Percentiles rank a stretch among this genome's conserved stretches.
Evolutionary conservation across 1,140 invertebrate species (phyloP).

Genomic region (Drosophila tsacasi): DNA sequence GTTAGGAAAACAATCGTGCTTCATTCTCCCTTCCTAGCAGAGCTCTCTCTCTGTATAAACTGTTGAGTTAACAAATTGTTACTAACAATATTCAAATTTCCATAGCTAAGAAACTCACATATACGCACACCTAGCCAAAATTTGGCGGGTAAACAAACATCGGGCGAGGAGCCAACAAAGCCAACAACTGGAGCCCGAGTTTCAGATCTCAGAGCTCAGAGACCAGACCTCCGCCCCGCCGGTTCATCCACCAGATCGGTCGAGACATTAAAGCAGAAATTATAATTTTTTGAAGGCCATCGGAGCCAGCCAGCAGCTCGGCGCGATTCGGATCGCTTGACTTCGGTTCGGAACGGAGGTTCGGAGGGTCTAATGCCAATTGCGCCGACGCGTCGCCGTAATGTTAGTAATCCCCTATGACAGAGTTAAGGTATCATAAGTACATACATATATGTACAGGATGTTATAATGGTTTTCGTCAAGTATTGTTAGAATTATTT

Average conservation of each 20-base stretch:
- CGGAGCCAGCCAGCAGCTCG: slow-evolving; percentile 33
- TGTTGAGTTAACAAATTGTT: slow-evolving; percentile 70
- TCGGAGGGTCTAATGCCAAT: slow-evolving; percentile 65
- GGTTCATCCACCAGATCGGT: slow-evolving; percentile 10
- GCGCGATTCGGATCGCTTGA: slow-evolving; percentile 34
- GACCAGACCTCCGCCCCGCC: slow-evolving; percentile 22
- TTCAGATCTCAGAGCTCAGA: slow-evolving; percentile 17
- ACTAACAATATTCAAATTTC: slow-evolving; percentile 72
- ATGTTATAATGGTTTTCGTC: neutral
- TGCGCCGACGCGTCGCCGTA: slow-evolving; percentile 41
- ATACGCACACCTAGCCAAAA: neutral
- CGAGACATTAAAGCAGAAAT: slow-evolving; percentile 73
- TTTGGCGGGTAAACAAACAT: slow-evolving; percentile 57
- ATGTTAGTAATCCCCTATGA: slow-evolving; percentile 32
- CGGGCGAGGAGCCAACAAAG: slow-evolving; percentile 32
- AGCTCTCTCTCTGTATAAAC: slow-evolving; percentile 47
- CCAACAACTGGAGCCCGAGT: slow-evolving; percentile 36
- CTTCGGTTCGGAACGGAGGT: slow-evolving; percentile 25
- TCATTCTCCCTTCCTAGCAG: neutral
- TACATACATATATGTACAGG: neutral
- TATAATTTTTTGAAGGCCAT: slow-evolving; percentile 82
- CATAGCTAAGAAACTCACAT: slow-evolving; percentile 29
- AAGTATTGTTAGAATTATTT: neutral
- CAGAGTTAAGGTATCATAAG: neutral
- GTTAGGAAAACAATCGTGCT: slow-evolving; percentile 32